These are phyloP conservation scores for Pachyseris speciosa DNA, from an alignment of 64 coral and sea anemone species.

Conservation along the genomic window DNA sequence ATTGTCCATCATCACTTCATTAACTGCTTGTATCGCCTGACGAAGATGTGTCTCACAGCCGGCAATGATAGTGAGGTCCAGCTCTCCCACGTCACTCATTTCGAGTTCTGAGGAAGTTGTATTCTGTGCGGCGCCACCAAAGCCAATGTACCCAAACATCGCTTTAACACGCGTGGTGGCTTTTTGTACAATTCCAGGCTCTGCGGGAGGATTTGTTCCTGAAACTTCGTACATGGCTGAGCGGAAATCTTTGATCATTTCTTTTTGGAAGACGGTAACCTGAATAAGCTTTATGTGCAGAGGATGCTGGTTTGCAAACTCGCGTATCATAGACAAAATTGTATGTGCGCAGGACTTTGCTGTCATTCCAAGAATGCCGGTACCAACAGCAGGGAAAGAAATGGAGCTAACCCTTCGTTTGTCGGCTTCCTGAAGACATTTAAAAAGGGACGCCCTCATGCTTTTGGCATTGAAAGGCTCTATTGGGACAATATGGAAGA, in stretches of 20 bases:
- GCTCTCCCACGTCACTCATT: too few relatives aligned
- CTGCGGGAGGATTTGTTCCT: not conserved
- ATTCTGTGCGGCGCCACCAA: not conserved
- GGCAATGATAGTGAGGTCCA: slow-evolving; percentile 10
- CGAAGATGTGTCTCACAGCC: slow-evolving; percentile 2
- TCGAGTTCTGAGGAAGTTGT: too few relatives aligned
- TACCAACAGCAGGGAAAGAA: slow-evolving; percentile 77
- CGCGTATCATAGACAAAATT: slow-evolving; percentile 53
- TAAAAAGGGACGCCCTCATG: not conserved
- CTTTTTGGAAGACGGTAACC: slow-evolving; percentile 58
- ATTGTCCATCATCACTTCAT: slow-evolving; percentile 25
- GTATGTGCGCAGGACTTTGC: slow-evolving; percentile 55
- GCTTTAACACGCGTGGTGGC: too few relatives aligned
- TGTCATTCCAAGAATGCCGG: slow-evolving; percentile 39
- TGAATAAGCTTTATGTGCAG: slow-evolving; percentile 20
- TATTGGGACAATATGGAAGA: slow-evolving; percentile 57
- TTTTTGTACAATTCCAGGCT: not conserved
- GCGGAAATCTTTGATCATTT: slow-evolving; percentile 52
- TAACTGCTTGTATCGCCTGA: slow-evolving; percentile 31
- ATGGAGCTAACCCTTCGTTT: slow-evolving; percentile 11
- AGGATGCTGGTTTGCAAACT: slow-evolving; percentile 40
- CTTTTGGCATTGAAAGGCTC: too few relatives aligned
- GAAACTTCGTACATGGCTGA: slow-evolving; percentile 22
- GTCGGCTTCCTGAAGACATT: slow-evolving; percentile 44
- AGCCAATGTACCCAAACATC: too few relatives aligned